phyloP scores from a whole-genome alignment of 1,140 invertebrate genomes.

The honey bee (Apis mellifera) region DNA sequence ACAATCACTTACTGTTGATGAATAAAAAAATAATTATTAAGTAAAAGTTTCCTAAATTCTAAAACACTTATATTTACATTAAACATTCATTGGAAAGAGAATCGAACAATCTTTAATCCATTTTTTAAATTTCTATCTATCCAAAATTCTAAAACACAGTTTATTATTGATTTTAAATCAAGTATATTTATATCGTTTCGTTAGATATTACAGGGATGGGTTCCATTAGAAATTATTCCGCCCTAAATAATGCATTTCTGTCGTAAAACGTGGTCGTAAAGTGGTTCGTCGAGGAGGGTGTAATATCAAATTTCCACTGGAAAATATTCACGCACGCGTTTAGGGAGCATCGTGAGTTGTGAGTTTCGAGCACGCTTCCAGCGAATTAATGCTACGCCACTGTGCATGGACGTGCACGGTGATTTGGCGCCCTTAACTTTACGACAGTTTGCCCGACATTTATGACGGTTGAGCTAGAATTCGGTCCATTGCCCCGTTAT shows the following conservation, averaged over 20 bases:
- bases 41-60: no score
- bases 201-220: not conserved
- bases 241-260: constrained; percentile 1
- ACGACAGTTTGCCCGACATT: constrained; percentile 58
- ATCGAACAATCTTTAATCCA: no score
- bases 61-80: no score
- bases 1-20: no score
- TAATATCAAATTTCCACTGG: not conserved
- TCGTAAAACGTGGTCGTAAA: not conserved
- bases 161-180: no score
- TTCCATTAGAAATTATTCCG: constrained; percentile 16
- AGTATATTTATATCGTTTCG: no score
- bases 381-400: constrained; percentile 28
- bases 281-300: not conserved
- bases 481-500: constrained; percentile 36
- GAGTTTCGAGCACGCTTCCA: constrained; percentile 35
- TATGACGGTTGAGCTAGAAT: constrained; percentile 52
- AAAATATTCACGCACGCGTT: constrained; percentile 18
- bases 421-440: constrained; percentile 62
- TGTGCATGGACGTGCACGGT: constrained; percentile 26
- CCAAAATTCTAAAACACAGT: no score
- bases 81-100: no score
- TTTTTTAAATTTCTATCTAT: no score
- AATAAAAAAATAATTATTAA: no score
- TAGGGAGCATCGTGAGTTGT: not conserved